Evolutionary conservation across 2,797 vertebrate genomes (phyloP), one percentile per base, ranked within the genome.

Genomic region (Luscinia luscinia): DNA sequence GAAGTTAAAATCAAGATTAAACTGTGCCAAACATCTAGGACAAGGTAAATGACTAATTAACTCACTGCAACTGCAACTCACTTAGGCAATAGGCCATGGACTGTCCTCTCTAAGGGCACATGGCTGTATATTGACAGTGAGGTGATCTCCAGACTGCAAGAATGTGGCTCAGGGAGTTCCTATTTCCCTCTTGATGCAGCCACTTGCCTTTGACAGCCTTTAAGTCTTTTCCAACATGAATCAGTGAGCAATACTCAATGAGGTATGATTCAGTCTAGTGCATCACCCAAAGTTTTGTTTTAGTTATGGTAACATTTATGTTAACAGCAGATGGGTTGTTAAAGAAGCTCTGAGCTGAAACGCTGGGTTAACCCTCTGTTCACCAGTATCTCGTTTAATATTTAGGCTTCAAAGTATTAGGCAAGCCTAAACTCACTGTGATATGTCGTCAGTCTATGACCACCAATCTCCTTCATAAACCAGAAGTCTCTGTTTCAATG

Each of bases 131-230:
- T 23, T 93, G 88, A 90, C 93, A 90, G 19, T 68, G 48, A 67
- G 34, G 45, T 84, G 83, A 95, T 84, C 23, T 73, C 80, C 26
- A 3, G 4, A 14, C 57, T 64, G 9, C 81, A 96, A 54, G 85
- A 90, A 96, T 93, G 94, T n/a, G 61, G 87, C 77, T 84, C 52
- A 55, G 85, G 87, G 57, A 91, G 95, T 80, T 93, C 70, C 85
- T 28, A 34, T 34, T 52, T 72, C 70, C 26, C 49, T 80, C 69
- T 74, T 69, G 34, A 16, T 30, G 86, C 80, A 91, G 62, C 9
- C 87, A 81, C 62, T 90, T 92, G 79, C 51, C 58, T 79, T 91
- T 59, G 73, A 94, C 85, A 93, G 49, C 45, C 34, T 90, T 0
- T 6, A 82, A 70, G 48, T n/a, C 75, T 79, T 80, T 70, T 49